Conservation (phyloP, 2,888 invertebrate species). For the Mactromeris polynyma region DNA sequence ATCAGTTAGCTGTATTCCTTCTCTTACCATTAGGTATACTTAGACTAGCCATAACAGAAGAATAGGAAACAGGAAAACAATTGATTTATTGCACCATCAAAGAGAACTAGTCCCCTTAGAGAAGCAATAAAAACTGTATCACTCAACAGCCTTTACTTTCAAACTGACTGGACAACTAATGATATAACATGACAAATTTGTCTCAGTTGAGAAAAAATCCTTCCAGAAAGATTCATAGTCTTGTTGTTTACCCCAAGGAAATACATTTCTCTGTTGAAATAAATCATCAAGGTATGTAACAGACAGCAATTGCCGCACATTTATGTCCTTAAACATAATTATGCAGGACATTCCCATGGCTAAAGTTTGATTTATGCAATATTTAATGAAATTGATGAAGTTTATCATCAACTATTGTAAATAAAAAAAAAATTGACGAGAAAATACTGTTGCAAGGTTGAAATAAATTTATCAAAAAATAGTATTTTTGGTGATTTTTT, state of each 20-base stretch:
- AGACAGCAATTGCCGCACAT: neutral
- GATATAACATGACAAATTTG: conserved; percentile 2
- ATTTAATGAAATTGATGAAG: neutral
- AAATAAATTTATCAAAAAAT: too few species aligned
- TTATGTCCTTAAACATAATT: neutral
- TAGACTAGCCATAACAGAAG: neutral
- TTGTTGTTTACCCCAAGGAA: neutral
- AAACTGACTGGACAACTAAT: conserved; percentile 9
- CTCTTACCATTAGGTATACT: neutral
- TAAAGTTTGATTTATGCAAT: neutral
- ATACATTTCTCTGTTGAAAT: neutral
- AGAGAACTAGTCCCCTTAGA: neutral
- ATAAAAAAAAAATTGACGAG: too few species aligned
- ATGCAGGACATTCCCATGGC: neutral
- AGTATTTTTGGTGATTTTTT: too few species aligned
- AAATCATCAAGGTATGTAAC: neutral
- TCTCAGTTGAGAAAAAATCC: neutral
- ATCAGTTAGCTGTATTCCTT: neutral
- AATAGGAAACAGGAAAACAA: neutral
- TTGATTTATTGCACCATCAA: neutral
- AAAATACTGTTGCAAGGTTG: too few species aligned
- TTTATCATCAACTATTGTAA: too few species aligned
- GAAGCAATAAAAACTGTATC: conserved; percentile 1
- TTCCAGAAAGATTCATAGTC: neutral
- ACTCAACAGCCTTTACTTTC: neutral